Evolutionary conservation across 2,797 vertebrate genomes (phyloP).

Genomic region (Muscicapa striata): DNA sequence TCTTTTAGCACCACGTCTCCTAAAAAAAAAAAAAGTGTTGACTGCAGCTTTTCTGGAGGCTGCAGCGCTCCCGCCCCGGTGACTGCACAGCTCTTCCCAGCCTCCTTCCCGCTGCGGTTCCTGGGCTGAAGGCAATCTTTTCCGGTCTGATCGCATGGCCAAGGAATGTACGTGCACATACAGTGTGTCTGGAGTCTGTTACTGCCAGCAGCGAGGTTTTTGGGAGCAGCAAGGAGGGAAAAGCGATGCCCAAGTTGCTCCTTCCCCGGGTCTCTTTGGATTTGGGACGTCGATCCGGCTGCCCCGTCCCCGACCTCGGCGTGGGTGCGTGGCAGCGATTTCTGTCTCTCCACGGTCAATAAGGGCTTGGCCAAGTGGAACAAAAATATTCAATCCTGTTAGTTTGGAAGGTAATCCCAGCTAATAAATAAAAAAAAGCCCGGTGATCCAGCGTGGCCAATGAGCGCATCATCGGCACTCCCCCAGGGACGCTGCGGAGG

Average conservation of each 20-base stretch:
- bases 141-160: conserved; percentile 39
- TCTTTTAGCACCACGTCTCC: conserved; percentile 31
- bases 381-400: background rate
- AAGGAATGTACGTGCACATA: conserved; percentile 10
- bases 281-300: fast-evolving
- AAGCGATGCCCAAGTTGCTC: background rate
- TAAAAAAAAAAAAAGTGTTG: background rate
- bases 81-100: background rate
- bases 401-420: background rate
- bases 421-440: background rate
- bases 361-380: conserved; percentile 9
- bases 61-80: background rate
- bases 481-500: fast-evolving
- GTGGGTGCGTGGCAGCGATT: background rate
- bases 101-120: background rate
- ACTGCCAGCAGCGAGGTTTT: background rate
- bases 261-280: background rate
- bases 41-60: conserved; percentile 55
- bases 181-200: background rate
- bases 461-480: background rate
- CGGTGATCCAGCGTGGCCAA: background rate
- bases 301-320: fast-evolving
- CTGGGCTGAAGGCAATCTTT: background rate
- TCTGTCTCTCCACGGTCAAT: background rate
- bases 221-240: background rate